Conservation (phyloP, 2,888 invertebrate species). For the Timema podura region DNA sequence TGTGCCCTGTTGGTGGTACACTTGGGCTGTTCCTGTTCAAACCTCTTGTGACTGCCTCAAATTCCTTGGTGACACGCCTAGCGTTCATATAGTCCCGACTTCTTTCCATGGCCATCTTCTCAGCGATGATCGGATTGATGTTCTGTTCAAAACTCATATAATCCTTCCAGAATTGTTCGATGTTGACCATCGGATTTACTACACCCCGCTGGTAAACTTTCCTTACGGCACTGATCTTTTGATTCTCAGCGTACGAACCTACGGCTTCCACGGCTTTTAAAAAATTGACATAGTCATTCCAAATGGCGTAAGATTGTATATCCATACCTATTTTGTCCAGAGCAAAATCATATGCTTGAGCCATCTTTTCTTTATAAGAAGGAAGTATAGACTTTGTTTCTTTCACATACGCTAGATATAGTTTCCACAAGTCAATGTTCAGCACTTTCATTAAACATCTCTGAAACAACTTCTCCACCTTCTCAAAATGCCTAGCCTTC, state of each 20-base stretch:
- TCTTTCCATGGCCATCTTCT: slow-evolving; percentile 95
- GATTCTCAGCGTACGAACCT: slow-evolving; percentile 99
- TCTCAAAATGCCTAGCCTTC: slow-evolving; percentile 95
- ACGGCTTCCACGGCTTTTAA: slow-evolving; percentile 94
- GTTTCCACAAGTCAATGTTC: slow-evolving; percentile 98
- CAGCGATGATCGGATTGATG: slow-evolving; percentile 85
- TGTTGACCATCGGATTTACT: slow-evolving; percentile 93
- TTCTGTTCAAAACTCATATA: slow-evolving; percentile 95
- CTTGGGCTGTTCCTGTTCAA: slow-evolving; percentile 94
- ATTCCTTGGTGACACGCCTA: slow-evolving; percentile 89
- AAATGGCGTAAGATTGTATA: slow-evolving; percentile 92
- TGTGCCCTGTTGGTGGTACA: slow-evolving; percentile 87
- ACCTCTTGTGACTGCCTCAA: slow-evolving; percentile 92
- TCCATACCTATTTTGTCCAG: slow-evolving; percentile 99
- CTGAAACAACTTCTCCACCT: slow-evolving; percentile 99
- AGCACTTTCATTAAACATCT: slow-evolving; percentile 96
- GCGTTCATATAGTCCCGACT: slow-evolving; percentile 98
- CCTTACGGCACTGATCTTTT: slow-evolving; percentile 96
- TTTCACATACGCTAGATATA: slow-evolving; percentile 96
- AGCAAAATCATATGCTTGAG: slow-evolving; percentile 98
- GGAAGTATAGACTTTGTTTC: slow-evolving; percentile 93
- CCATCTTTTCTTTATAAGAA: slow-evolving; percentile 97
- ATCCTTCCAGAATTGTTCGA: slow-evolving; percentile 96
- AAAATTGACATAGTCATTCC: slow-evolving; percentile 97
- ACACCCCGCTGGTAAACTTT: slow-evolving; percentile 90